Percentiles rank a stretch among this genome's conserved stretches.
Conservation (phyloP, 2,797 vertebrate genomes). For the Brachymystax lenok region DNA sequence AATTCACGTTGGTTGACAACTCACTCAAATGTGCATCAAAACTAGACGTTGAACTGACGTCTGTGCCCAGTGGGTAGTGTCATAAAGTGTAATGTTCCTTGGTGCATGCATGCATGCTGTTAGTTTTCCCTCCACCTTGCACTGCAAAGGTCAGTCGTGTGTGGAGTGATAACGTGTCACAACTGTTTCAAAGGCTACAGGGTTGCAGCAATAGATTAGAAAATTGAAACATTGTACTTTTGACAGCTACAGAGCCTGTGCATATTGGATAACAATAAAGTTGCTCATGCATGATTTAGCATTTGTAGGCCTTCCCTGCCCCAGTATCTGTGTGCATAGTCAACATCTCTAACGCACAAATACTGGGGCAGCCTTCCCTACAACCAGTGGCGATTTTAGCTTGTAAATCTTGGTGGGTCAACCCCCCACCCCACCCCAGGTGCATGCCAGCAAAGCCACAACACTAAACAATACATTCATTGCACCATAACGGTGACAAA, state of each 20-base stretch:
- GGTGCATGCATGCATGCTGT: conserved; percentile 49
- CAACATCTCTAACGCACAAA: too few relatives aligned
- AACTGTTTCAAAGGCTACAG: neutral
- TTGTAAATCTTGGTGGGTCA: too few relatives aligned
- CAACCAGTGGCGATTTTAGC: too few relatives aligned
- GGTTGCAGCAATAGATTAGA: neutral
- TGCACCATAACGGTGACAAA: too few relatives aligned
- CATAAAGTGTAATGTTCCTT: conserved; percentile 17
- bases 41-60: too few relatives aligned
- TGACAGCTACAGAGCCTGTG: neutral
- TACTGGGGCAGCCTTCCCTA: too few relatives aligned
- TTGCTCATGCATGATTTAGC: neutral
- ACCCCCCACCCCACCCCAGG: too few relatives aligned
- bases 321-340: neutral
- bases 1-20: too few relatives aligned
- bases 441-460: too few relatives aligned
- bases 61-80: too few relatives aligned
- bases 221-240: neutral
- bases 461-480: too few relatives aligned
- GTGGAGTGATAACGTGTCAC: neutral
- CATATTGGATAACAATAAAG: neutral
- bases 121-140: conserved; percentile 66
- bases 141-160: conserved; percentile 58
- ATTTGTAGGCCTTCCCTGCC: neutral
- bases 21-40: too few relatives aligned